Conservation (phyloP, 2,797 vertebrate species). For the Chiloscyllium punctatum region DNA sequence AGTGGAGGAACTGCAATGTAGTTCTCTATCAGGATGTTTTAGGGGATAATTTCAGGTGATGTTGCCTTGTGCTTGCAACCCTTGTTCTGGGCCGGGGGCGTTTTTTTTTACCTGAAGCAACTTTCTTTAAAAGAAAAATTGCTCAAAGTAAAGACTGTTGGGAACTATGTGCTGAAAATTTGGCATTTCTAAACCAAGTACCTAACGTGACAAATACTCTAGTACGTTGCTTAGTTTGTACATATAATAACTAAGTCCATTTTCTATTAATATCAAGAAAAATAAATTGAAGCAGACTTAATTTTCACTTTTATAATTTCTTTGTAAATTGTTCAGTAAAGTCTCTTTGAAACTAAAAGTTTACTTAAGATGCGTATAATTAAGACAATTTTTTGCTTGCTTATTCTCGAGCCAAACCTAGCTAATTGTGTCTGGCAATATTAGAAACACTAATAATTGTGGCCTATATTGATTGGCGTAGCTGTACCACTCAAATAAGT, state of each 20-base stretch:
- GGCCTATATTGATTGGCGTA: not conserved
- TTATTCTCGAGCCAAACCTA: too few relatives aligned
- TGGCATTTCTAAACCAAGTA: not conserved
- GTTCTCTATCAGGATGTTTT: not conserved
- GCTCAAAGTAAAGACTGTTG: not conserved
- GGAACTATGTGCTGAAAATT: not conserved
- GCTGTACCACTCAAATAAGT: not conserved
- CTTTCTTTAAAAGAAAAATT: not conserved
- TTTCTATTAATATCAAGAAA: not conserved
- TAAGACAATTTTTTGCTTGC: not conserved
- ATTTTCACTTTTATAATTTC: not conserved
- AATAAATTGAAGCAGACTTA: not conserved
- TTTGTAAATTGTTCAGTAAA: not conserved
- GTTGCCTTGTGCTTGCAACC: not conserved
- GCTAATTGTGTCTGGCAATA: not conserved
- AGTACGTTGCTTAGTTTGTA: not conserved
- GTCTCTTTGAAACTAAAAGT: not conserved
- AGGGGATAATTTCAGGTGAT: not conserved
- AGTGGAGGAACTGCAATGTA: not conserved
- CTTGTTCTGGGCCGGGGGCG: not conserved
- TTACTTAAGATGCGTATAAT: not conserved
- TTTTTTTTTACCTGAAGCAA: too few relatives aligned
- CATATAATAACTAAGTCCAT: not conserved
- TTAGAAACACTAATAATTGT: not conserved
- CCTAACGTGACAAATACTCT: not conserved